Conservation (phyloP, 2,797 vertebrate species). For the Mormyrops attenuatus region DNA sequence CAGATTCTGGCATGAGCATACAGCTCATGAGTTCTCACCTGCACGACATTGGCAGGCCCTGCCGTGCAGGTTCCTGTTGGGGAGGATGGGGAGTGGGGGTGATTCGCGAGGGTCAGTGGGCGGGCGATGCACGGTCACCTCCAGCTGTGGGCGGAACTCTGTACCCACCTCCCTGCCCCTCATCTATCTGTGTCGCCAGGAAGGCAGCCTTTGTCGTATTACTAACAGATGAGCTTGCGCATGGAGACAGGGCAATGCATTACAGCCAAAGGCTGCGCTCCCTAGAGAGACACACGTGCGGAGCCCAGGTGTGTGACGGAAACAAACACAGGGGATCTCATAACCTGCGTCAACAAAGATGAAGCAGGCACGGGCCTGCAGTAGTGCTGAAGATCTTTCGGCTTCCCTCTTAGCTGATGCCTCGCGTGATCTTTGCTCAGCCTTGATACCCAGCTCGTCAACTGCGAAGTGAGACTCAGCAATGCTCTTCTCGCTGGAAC, state of each 20-base stretch:
- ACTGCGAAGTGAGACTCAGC: background rate
- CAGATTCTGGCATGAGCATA: background rate
- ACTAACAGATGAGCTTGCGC: constrained; percentile 50
- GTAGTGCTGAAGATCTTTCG: constrained; percentile 42
- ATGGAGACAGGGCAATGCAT: constrained; percentile 46
- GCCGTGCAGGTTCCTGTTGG: background rate
- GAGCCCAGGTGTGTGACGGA: constrained; percentile 49
- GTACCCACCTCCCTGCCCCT: constrained; percentile 34
- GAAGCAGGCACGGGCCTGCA: constrained; percentile 8
- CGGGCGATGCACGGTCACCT: constrained; percentile 52
- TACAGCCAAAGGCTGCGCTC: constrained; percentile 40
- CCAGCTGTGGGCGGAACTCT: constrained; percentile 51
- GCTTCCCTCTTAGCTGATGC: constrained; percentile 28
- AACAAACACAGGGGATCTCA: constrained; percentile 42
- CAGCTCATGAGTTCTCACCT: background rate
- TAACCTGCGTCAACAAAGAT: constrained; percentile 57
- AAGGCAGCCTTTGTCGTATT: constrained; percentile 51
- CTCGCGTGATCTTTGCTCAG: background rate
- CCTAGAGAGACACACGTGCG: constrained; percentile 35
- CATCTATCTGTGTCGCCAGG: constrained; percentile 46
- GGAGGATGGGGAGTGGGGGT: background rate
- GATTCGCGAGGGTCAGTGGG: background rate
- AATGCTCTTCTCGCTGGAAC: background rate
- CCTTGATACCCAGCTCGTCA: background rate
- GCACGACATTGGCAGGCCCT: background rate